Evolutionary conservation across 2,797 vertebrate genomes (phyloP).

Genomic region (Lithobates pipiens): DNA sequence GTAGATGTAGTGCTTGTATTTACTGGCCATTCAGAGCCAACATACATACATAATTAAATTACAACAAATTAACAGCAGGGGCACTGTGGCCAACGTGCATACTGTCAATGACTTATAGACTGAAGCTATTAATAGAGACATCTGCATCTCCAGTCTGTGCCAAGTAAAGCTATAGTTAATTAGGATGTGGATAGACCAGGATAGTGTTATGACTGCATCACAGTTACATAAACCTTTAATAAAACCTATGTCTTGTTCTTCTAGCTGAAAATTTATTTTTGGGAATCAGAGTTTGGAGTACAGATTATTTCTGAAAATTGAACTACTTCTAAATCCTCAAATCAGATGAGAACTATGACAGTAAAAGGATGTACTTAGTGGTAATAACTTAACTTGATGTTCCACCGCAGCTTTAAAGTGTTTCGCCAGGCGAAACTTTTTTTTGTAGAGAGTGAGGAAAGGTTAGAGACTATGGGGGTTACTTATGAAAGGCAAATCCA

Average conservation of each 20-base stretch:
- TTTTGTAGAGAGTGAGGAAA: no score
- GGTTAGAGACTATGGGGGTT: no score
- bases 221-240: background rate
- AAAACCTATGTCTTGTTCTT: background rate
- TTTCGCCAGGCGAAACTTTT: no score
- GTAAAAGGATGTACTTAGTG: no score
- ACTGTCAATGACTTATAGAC: constrained; percentile 1
- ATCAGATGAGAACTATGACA: no score
- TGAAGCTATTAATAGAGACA: constrained; percentile 37
- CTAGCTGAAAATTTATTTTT: background rate
- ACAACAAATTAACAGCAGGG: constrained; percentile 16
- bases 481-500: no score
- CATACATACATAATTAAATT: background rate
- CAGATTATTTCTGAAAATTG: background rate
- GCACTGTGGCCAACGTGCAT: background rate
- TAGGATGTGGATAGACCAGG: constrained; percentile 26
- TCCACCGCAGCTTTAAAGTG: no score
- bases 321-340: background rate
- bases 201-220: background rate
- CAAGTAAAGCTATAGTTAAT: constrained; percentile 11
- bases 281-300: background rate
- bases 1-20: background rate
- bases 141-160: constrained; percentile 35
- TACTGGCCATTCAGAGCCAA: constrained; percentile 9
- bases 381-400: no score